Percentiles rank a stretch among this genome's conserved stretches.
Conservation (phyloP, 64 coral and sea anemone genomes). For the Porites lutea region DNA sequence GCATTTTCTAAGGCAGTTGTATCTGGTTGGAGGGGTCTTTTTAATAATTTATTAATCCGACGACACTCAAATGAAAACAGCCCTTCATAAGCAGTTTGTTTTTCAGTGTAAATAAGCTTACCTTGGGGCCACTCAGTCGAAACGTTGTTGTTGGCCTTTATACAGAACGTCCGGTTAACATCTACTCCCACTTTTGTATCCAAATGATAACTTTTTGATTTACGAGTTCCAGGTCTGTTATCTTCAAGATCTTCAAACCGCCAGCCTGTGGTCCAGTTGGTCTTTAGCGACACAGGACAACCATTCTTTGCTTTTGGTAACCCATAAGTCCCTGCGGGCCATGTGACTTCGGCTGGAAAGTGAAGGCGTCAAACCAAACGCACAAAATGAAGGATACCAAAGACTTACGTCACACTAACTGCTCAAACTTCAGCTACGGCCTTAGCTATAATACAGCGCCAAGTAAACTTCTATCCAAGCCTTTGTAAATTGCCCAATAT, state of each 20-base stretch:
- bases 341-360: background rate
- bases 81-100: background rate
- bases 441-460: too few species aligned
- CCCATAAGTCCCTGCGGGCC: slow-evolving; percentile 31
- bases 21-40: too few species aligned
- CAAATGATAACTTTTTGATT: slow-evolving; percentile 35
- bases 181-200: background rate
- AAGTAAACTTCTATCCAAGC: too few species aligned
- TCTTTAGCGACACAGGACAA: slow-evolving; percentile 10
- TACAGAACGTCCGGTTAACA: slow-evolving; percentile 38
- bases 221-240: background rate
- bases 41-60: too few species aligned
- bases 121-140: background rate
- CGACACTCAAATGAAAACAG: too few species aligned
- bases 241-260: slow-evolving; percentile 41
- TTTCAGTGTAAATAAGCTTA: background rate
- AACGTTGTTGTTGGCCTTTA: background rate
- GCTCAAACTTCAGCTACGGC: too few species aligned
- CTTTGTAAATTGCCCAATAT: too few species aligned
- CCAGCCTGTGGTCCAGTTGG: slow-evolving; percentile 20
- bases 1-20: too few species aligned
- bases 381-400: too few species aligned
- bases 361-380: too few species aligned
- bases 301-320: slow-evolving; percentile 9
- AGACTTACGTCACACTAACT: too few species aligned